A percentile compares a stretch with the other conserved stretches of the same genome.
These are phyloP conservation scores for Coregonus suidteri DNA, from an alignment of 2,797 vertebrate genomes.

Conservation along the genomic window DNA sequence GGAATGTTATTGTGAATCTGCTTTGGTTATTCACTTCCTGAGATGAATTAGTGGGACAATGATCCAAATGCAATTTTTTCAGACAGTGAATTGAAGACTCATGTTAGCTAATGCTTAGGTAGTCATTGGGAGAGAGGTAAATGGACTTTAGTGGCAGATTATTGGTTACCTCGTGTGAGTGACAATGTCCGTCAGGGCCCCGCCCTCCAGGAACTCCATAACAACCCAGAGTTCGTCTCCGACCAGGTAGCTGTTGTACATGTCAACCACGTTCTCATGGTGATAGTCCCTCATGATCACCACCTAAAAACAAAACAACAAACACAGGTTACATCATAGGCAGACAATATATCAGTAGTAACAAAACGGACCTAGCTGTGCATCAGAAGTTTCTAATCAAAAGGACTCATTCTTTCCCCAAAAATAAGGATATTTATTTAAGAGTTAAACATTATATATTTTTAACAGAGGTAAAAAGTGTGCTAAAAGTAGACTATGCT, in stretches of 20 bases:
- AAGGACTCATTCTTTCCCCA: neutral
- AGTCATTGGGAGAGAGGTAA: neutral
- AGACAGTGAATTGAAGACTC: neutral
- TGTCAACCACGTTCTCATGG: conserved; percentile 89
- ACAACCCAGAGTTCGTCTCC: conserved; percentile 88
- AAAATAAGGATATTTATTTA: neutral
- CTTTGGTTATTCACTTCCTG: neutral
- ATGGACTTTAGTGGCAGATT: neutral
- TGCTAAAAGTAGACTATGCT: neutral
- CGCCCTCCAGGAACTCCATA: conserved; percentile 91
- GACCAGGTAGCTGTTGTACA: conserved; percentile 91
- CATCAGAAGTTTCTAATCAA: neutral
- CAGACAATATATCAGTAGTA: neutral
- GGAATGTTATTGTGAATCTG: conserved; percentile 15
- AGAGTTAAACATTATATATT: no score
- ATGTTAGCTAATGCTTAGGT: neutral
- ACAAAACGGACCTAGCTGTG: neutral
- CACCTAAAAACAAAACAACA: conserved; percentile 67
- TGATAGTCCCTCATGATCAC: conserved; percentile 92
- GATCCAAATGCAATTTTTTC: neutral
- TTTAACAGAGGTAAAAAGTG: neutral
- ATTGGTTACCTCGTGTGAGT: conserved; percentile 84
- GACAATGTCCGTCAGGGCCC: conserved; percentile 87
- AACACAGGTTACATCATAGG: neutral
- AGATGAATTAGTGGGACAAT: neutral